Base-by-base conservation (phyloP, 2,113 vertebrate species). In the Leucosticte australis region DNA sequence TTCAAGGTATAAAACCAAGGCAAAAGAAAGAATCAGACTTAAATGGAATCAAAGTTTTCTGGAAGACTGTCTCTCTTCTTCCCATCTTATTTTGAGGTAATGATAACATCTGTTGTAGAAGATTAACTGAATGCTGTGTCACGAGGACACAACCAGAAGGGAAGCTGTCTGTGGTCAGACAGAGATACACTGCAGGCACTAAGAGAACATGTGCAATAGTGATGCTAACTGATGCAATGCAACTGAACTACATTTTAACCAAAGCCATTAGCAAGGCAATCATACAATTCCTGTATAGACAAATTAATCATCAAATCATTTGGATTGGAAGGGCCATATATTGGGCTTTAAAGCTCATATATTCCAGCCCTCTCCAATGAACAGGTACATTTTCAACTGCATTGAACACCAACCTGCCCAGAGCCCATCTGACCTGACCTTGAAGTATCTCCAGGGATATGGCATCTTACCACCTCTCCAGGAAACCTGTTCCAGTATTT, bases 181-280 rank as follows among this genome's bases (percentile, higher is more conserved):
- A 65, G 35, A 63, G 28, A 22, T 22, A 55, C 30, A 55, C 24
- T 28, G 8, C 6, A 63, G 13, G 18, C 50, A 53, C 35, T 13
- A 59, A 35, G 74, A 60, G 24, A 83, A 46, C 1, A 5, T 10
- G 4, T 35, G 17, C 28, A 62, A 6, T 7, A 60, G 28, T 2
- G 2, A 67, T 0, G 0, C 10, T 41, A 55, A 53, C 21, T 10
- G 39, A 37, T 10, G 31, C 60, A 74, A 62, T 8, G 11, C 14
- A 84, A 31, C 15, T 39, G 14, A 69, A 39, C 10, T n/a, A 10
- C 20, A 41, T 69, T 83, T 80, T 77, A 56, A 88, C 3, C 5
- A 64, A 90, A 93, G 28, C 2, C 13, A 13, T 26, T 28, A 65
- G 8, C 26, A 53, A 75, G 62, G 53, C 16, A 6, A 1, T 27